Evolutionary conservation across 2,888 invertebrate species (phyloP).

Genomic region (Cyclophora punctaria): DNA sequence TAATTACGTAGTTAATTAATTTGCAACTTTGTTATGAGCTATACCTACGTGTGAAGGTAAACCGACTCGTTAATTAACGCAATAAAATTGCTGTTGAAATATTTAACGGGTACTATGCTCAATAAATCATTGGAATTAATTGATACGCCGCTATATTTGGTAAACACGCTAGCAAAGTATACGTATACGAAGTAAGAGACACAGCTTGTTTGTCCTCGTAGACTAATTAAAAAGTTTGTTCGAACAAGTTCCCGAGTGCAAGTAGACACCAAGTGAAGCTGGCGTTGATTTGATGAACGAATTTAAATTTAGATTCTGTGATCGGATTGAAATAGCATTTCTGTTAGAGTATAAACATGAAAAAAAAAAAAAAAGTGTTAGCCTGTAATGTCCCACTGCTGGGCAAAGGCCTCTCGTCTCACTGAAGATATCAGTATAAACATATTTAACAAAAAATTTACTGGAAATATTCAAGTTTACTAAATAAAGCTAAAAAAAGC

Average conservation of each 20-base stretch:
- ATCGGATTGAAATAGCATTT: no score
- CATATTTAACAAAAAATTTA: no score
- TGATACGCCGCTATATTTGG: constrained; percentile 27
- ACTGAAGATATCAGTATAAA: no score
- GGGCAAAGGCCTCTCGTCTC: no score
- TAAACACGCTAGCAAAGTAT: constrained; percentile 32
- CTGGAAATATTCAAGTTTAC: no score
- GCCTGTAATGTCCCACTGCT: no score
- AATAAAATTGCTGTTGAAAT: constrained; percentile 25
- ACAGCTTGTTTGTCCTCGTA: constrained; percentile 70
- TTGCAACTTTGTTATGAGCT: constrained; percentile 25
- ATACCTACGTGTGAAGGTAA: constrained; percentile 1
- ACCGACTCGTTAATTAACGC: constrained; percentile 30
- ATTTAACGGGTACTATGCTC: constrained; percentile 23
- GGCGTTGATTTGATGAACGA: constrained; percentile 49
- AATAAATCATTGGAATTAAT: constrained; percentile 41
- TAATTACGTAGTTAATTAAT: constrained; percentile 42
- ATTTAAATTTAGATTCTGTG: constrained; percentile 40
- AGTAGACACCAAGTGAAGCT: constrained; percentile 53
- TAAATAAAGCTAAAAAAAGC: no score
- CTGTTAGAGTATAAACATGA: no score
- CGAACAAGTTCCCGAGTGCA: constrained; percentile 49
- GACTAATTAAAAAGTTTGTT: constrained; percentile 76
- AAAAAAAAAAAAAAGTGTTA: no score
- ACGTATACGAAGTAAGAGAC: constrained; percentile 55